phyloP scores from a whole-genome alignment of 2,888 invertebrate species.

The Tupiocoris notatus region DNA sequence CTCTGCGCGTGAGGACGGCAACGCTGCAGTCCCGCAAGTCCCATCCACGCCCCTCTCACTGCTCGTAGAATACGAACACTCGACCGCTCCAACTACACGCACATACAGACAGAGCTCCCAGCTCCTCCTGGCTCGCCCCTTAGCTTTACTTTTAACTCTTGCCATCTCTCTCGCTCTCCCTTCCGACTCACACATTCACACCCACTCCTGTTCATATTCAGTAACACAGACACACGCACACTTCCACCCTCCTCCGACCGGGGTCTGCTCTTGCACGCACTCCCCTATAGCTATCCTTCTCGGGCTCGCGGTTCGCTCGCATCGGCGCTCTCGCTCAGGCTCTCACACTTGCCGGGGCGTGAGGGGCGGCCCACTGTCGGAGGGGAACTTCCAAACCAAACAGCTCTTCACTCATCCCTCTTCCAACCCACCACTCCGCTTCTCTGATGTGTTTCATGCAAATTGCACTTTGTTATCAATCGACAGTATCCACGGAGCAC shows the following conservation, averaged over 20 bases:
- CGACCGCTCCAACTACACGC: not conserved
- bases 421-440: not conserved
- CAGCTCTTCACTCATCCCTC: not conserved
- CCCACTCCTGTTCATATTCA: not conserved
- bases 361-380: not conserved
- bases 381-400: not conserved
- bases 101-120: not conserved
- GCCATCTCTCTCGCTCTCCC: not conserved
- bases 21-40: not conserved
- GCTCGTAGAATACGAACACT: not conserved
- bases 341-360: not conserved
- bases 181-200: not conserved
- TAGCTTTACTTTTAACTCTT: not conserved
- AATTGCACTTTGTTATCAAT: not conserved
- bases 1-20: not conserved
- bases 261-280: no score
- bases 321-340: not conserved
- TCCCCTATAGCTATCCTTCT: not conserved
- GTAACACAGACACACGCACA: not conserved
- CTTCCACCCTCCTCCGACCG: not conserved
- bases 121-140: not conserved
- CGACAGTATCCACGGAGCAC: not conserved
- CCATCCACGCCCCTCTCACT: not conserved
- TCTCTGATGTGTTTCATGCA: not conserved
- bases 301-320: not conserved